Evolutionary conservation across 2,888 invertebrate genomes (phyloP), one percentile per base, ranked within the genome.

Genomic region (Ectemnius lituratus): DNA sequence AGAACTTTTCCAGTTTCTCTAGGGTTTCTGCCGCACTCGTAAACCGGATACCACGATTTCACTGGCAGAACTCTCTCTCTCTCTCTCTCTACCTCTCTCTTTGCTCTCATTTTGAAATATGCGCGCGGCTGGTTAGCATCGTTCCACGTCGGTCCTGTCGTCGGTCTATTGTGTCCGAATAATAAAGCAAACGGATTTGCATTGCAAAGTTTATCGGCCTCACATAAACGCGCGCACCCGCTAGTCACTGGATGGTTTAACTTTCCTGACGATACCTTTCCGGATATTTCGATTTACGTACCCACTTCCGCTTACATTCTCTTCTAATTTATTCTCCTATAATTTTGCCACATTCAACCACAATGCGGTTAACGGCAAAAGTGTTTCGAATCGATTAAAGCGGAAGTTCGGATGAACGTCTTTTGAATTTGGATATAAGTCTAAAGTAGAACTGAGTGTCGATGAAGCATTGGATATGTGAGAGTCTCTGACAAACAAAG

Each of bases 181-280:
- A 85, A 85, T 87, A 87, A 87, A 86, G 80, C 83, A 80, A 81
- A 80, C 73, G 78, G 79, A 88, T 88, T 86, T 87, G 87, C 87
- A 87, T 85, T 88, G 87, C 87, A 88, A 76, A 86, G 70, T 64
- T 70, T 67, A 64, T 68, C 59, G 27, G 61, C 57, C 61, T 76
- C 60, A n/a, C 46, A 14, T 49, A 46, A 71, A 59, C 52, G n/a
- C 52, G 16, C 52, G 52, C 14, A 52, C 52, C 14, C 14, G 16
- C 52, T 5, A 16, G 8, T 14, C 1, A 52, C 52, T 11, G 37
- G 52, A 52, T 4, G 52, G 8, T 52, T 52, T 16, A 52, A 52
- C 52, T 52, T 52, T 52, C 52, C 52, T 14, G n/a, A 13, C 14
- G 52, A 52, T 37, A 8, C 37, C 37, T 11, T 37, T 6, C 37